phyloP scores from a whole-genome alignment of 35 echinoderm and acorn worm genomes.

The Acanthaster planci region DNA sequence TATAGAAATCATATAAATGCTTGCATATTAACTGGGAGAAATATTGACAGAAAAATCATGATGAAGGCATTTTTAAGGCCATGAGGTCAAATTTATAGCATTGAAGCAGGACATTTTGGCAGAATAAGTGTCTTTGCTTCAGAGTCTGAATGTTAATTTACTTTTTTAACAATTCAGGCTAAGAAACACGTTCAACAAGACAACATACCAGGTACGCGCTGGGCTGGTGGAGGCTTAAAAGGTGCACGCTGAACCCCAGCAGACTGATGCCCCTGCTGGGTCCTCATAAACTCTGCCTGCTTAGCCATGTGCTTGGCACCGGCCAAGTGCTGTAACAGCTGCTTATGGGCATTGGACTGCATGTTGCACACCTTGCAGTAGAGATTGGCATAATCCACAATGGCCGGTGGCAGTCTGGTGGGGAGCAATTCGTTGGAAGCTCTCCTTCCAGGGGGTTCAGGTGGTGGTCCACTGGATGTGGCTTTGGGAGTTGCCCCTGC shows the following conservation, averaged over 20 bases:
- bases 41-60: no score
- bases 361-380: neutral
- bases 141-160: no score
- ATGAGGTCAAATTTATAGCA: no score
- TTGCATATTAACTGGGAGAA: no score
- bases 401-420: neutral
- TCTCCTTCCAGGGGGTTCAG: neutral
- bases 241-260: neutral
- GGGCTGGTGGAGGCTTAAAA: no score
- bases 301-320: neutral
- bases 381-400: neutral
- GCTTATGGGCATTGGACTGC: neutral
- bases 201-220: no score
- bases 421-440: neutral
- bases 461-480: neutral
- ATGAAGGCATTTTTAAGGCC: no score
- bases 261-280: neutral
- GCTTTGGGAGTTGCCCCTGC: neutral
- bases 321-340: neutral
- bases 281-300: conserved; percentile 12
- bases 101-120: no score
- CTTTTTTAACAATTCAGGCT: no score
- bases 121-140: no score
- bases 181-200: no score
- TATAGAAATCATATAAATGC: no score